Percentiles rank a stretch among this genome's conserved stretches.
phyloP scores from a whole-genome alignment of 1,140 invertebrate genomes.

The Meteorus sp. region DNA sequence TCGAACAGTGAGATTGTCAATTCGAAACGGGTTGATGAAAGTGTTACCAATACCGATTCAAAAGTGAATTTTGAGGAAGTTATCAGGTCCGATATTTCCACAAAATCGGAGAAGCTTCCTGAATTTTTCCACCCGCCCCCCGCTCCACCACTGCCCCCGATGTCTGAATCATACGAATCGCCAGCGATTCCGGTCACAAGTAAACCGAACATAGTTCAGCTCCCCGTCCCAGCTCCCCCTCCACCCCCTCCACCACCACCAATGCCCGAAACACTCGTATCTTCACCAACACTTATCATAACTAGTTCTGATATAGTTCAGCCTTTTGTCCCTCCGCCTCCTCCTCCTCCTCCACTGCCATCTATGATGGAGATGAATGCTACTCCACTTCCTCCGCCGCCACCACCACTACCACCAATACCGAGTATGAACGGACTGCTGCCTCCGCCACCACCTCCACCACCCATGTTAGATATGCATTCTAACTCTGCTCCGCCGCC shows the following conservation, averaged over 20 bases:
- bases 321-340: slow-evolving; percentile 41
- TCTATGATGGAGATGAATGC: slow-evolving; percentile 63
- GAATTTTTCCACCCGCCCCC: too few species aligned
- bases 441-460: slow-evolving; percentile 58
- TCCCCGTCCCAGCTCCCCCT: too few species aligned
- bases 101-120: too few species aligned
- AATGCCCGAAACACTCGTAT: slow-evolving; percentile 27
- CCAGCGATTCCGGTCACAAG: too few species aligned
- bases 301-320: too few species aligned
- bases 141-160: too few species aligned
- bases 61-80: too few species aligned
- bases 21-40: too few species aligned
- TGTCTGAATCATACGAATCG: too few species aligned
- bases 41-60: too few species aligned
- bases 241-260: slow-evolving; percentile 60
- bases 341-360: slow-evolving; percentile 47
- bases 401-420: slow-evolving; percentile 53
- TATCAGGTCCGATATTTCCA: too few species aligned
- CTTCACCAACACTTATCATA: slow-evolving; percentile 55
- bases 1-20: slow-evolving; percentile 3
- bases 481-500: slow-evolving; percentile 53
- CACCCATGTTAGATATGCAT: slow-evolving; percentile 47
- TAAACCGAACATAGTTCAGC: too few species aligned
- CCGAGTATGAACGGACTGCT: slow-evolving; percentile 39
- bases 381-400: slow-evolving; percentile 46